A percentile compares a stretch with the other conserved stretches of the same genome.
phyloP scores from a whole-genome alignment of 2,888 invertebrate species.

The Chironomus tentans region DNA sequence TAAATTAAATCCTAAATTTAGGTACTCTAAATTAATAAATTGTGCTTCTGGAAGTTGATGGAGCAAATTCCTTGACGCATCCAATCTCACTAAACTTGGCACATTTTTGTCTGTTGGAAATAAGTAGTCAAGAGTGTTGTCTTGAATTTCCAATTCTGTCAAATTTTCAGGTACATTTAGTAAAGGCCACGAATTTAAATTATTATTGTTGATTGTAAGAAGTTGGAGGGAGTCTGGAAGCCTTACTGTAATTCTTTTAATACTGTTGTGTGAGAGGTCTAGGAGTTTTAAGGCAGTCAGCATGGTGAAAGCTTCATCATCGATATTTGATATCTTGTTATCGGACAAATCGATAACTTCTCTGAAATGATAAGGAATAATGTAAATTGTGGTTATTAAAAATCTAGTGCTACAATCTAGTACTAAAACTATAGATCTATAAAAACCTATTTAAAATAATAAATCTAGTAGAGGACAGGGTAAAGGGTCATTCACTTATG shows the following conservation, averaged over 20 bases:
- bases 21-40: background rate
- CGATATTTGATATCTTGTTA: conserved; percentile 27
- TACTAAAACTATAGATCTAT: too few species aligned
- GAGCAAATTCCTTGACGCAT: conserved; percentile 19
- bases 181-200: conserved; percentile 27
- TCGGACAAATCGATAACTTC: conserved; percentile 25
- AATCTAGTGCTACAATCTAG: background rate
- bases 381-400: background rate
- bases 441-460: too few species aligned
- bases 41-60: conserved; percentile 1
- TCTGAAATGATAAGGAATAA: conserved; percentile 3
- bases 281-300: conserved; percentile 20
- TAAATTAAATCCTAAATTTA: conserved; percentile 28
- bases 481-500: too few species aligned
- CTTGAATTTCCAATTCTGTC: conserved; percentile 24
- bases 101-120: background rate
- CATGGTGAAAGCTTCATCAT: conserved; percentile 26
- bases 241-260: conserved; percentile 6
- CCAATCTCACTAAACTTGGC: conserved; percentile 17
- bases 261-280: conserved; percentile 27
- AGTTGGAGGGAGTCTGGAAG: conserved; percentile 20
- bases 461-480: too few species aligned
- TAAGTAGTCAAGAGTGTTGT: conserved; percentile 23
- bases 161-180: conserved; percentile 18
- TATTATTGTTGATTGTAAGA: conserved; percentile 24